phyloP scores from a whole-genome alignment of 2,797 vertebrate genomes.

The Anguilla pacifica region DNA sequence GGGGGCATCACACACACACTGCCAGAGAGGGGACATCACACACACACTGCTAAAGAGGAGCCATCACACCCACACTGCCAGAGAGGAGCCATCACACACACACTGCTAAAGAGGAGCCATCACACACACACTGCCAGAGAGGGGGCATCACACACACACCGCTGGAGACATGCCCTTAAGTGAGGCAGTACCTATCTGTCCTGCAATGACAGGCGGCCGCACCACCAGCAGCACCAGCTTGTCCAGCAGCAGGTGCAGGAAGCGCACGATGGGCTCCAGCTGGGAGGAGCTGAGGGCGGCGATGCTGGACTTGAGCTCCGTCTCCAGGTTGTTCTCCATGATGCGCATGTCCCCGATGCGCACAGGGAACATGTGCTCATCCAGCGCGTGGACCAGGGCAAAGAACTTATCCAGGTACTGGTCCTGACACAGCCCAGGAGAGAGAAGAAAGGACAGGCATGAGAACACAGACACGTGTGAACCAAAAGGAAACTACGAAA shows the following conservation, averaged over 20 bases:
- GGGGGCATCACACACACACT: too few relatives aligned
- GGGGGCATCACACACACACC: too few relatives aligned
- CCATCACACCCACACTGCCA: too few relatives aligned
- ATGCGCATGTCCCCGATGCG: slow-evolving; percentile 97
- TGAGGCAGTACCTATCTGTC: slow-evolving; percentile 87
- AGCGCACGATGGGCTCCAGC: slow-evolving; percentile 94
- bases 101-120: too few relatives aligned
- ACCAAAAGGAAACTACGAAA: background rate
- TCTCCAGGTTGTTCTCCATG: slow-evolving; percentile 98
- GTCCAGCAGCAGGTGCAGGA: slow-evolving; percentile 96
- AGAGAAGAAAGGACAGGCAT: background rate
- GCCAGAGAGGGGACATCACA: too few relatives aligned
- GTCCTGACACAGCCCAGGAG: slow-evolving; percentile 71
- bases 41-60: too few relatives aligned
- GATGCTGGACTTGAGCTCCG: slow-evolving; percentile 94
- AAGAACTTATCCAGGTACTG: slow-evolving; percentile 98
- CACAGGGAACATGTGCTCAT: slow-evolving; percentile 98
- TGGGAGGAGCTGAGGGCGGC: slow-evolving; percentile 91
- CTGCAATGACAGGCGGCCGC: slow-evolving; percentile 93
- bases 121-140: too few relatives aligned
- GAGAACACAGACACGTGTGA: background rate
- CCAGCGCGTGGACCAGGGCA: slow-evolving; percentile 94
- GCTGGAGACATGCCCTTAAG: too few relatives aligned
- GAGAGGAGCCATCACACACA: too few relatives aligned
- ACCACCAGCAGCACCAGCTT: slow-evolving; percentile 96